phyloP scores from a whole-genome alignment of 64 coral and sea anemone species.

The Orbicella faveolata region DNA sequence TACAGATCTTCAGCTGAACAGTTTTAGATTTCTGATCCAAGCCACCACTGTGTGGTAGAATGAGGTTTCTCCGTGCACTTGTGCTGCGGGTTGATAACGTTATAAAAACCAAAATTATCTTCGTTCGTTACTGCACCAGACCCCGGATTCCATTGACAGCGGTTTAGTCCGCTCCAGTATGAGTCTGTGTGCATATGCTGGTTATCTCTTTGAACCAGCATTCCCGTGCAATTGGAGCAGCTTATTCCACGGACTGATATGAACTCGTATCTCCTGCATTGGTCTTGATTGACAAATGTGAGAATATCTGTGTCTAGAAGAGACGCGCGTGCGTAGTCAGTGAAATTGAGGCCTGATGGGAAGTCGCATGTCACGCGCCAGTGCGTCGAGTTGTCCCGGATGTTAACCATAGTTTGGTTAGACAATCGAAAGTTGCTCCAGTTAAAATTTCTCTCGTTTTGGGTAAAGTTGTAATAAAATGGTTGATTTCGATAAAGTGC shows the following conservation, averaged over 20 bases:
- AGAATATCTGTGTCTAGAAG: conserved; percentile 21
- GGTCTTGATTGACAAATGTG: conserved; percentile 13
- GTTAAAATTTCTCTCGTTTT: conserved; percentile 18
- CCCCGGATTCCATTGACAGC: background rate
- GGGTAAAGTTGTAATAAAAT: conserved; percentile 27
- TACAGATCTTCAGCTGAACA: too few relatives aligned
- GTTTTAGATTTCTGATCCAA: conserved; percentile 21
- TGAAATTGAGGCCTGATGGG: conserved; percentile 14
- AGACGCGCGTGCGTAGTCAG: conserved; percentile 30
- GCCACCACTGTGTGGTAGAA: conserved; percentile 63
- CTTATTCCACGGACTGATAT: conserved; percentile 29
- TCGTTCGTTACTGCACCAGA: background rate
- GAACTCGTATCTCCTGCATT: conserved; percentile 2
- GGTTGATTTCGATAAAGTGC: conserved; percentile 4
- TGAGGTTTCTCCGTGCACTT: conserved; percentile 30
- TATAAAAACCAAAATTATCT: conserved; percentile 57
- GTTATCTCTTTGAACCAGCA: conserved; percentile 9
- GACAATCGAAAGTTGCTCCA: conserved; percentile 11
- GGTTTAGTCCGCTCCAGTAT: conserved; percentile 14
- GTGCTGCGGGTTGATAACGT: background rate
- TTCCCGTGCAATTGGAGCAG: background rate
- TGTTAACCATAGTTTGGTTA: conserved; percentile 16
- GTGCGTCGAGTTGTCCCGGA: conserved; percentile 27
- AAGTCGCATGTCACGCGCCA: conserved; percentile 35
- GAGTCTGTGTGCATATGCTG: conserved; percentile 43